phyloP scores from a whole-genome alignment of 2,113 vertebrate genomes.

The Petrocephalus zakoni region DNA sequence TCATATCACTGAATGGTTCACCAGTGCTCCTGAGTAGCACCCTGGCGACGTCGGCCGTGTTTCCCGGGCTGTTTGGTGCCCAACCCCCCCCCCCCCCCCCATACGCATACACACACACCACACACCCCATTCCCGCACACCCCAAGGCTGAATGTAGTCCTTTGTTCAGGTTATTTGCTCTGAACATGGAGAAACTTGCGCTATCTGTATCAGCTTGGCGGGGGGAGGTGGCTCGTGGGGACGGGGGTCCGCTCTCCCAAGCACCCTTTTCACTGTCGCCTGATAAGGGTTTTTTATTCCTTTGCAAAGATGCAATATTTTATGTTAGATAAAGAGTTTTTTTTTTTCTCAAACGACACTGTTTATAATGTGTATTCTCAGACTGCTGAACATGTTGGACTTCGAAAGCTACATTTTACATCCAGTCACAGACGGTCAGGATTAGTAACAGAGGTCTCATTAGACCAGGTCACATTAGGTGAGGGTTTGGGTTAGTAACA shows the following conservation, averaged over 20 bases:
- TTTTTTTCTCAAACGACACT: neutral
- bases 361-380: neutral
- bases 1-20: neutral
- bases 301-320: neutral
- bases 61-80: neutral
- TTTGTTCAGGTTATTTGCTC: slow-evolving; percentile 15
- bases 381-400: neutral
- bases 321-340: neutral
- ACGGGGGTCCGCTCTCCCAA: neutral
- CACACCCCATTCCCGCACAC: neutral
- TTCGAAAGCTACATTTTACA: neutral
- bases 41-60: neutral
- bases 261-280: neutral
- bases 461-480: no score
- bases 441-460: no score
- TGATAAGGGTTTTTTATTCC: neutral
- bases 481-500: neutral
- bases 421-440: neutral
- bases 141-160: neutral
- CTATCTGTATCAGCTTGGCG: neutral
- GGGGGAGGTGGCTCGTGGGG: neutral
- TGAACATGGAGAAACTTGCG: neutral
- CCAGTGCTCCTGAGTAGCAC: neutral
- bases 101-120: no score
- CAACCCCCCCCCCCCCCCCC: neutral